Percentiles rank a stretch among this genome's conserved stretches.
phyloP scores from a whole-genome alignment of 2,113 vertebrate genomes.

The Neotoma lepida region DNA sequence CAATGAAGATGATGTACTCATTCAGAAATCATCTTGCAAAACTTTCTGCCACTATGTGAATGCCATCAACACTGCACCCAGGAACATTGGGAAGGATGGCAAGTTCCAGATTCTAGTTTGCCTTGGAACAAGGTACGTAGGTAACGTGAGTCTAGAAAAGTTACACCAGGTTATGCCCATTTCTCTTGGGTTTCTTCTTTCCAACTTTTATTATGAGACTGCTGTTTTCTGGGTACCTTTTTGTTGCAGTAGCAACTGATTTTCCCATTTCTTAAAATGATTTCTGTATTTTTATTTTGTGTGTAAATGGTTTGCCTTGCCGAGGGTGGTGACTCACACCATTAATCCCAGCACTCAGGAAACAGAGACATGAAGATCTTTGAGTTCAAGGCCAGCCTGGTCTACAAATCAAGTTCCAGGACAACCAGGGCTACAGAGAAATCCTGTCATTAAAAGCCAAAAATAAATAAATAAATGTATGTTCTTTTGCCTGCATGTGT shows the following conservation, averaged over 20 bases:
- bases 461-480: neutral
- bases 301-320: neutral
- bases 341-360: neutral
- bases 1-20: constrained; percentile 87
- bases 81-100: constrained; percentile 97
- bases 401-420: neutral
- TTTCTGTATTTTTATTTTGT: neutral
- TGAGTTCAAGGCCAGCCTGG: neutral
- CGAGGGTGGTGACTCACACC: neutral
- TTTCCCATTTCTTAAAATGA: neutral
- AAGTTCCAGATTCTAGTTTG: constrained; percentile 98
- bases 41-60: constrained; percentile 94
- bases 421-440: neutral
- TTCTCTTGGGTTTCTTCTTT: neutral
- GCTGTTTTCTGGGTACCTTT: neutral
- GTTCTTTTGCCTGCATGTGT: neutral
- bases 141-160: neutral
- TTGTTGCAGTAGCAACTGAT: neutral
- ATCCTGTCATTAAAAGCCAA: neutral
- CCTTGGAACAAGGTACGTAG: constrained; percentile 93
- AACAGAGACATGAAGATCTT: neutral
- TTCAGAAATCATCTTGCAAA: constrained; percentile 88
- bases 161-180: neutral
- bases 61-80: constrained; percentile 92
- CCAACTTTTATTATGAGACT: neutral